phyloP scores from a whole-genome alignment of 2,797 vertebrate genomes.

The Tragopan temminckii region DNA sequence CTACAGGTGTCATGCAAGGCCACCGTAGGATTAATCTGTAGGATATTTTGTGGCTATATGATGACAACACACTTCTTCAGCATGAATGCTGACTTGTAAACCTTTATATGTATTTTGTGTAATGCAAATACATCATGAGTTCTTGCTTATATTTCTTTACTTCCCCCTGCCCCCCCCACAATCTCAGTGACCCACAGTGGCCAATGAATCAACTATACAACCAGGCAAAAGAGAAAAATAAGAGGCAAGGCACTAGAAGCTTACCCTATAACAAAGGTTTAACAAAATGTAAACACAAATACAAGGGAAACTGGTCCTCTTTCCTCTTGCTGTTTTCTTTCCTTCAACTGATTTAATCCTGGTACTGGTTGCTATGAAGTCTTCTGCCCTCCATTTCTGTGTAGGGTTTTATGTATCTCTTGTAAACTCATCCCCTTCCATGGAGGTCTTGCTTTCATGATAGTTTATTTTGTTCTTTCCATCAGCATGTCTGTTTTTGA shows the following conservation, averaged over 20 bases:
- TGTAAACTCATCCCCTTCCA: neutral
- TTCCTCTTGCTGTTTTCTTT: neutral
- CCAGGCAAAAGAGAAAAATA: neutral
- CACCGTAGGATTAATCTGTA: constrained; percentile 54
- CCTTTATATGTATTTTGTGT: neutral
- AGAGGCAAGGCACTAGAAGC: neutral
- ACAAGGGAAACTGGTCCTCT: neutral
- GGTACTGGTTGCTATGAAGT: neutral
- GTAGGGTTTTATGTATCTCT: neutral
- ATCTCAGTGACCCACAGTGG: neutral
- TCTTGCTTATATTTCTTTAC: neutral
- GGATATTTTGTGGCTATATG: constrained; percentile 23
- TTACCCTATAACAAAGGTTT: neutral
- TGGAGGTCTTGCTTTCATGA: neutral
- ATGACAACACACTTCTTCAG: constrained; percentile 71
- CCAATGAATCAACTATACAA: neutral
- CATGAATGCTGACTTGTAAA: neutral
- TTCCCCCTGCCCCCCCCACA: neutral
- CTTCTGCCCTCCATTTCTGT: neutral
- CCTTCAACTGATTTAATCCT: neutral
- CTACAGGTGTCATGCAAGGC: constrained; percentile 62
- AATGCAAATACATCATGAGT: neutral
- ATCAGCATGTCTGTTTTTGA: neutral
- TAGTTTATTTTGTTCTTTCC: neutral
- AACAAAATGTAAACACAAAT: neutral